Evolutionary conservation across 2,113 vertebrate species (phyloP), one percentile per base, ranked within the genome.

Genomic region (Hyperoodon ampullatus): DNA sequence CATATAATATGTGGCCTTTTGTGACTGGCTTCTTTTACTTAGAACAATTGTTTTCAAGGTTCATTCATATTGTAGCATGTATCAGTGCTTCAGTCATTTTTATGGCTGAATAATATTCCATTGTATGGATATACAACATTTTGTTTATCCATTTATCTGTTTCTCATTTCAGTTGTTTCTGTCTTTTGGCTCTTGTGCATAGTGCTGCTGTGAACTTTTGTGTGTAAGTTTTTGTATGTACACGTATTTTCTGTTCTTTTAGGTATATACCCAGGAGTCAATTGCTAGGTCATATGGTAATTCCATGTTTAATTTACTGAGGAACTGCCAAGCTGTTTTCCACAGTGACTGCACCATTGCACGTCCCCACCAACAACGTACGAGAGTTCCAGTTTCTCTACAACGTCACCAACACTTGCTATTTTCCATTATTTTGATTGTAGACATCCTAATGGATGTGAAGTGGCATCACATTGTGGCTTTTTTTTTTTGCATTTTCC

Each of bases 401-500:
- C 6, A 80, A 70, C 70, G 44, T 87, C 42, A 77, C 8, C 24
- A 60, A 35, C 9, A 8, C 23, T 83, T 68, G 61, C 28, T 71
- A 33, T 42, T 95, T 96, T 42, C 50, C 63, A 44, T 63, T 87
- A 60, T 68, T 92, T 77, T 72, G 16, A 75, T 66, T 60, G 13
- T 30, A 60, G 10, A 14, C 30, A 63, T n/a, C 50, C 35, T 88
- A 35, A 30, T 83, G 81, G 33, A 3, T 74, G 23, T 65, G 68
- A 80, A 39, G 53, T 58, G n/a, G 33, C 84, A 13, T 58, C 47
- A 61, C 23, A 75, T 18, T 39, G n/a, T 75, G 60, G 30, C 35
- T 93, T 24, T 39, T 39, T 44, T n/a, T n/a, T 95, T 95, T 72
- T 58, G 21, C 63, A 72, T 93, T 72, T 83, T 28, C n/a, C 72